Base-by-base conservation (phyloP, 2,888 invertebrate genomes). In the Lycia hirtaria region DNA sequence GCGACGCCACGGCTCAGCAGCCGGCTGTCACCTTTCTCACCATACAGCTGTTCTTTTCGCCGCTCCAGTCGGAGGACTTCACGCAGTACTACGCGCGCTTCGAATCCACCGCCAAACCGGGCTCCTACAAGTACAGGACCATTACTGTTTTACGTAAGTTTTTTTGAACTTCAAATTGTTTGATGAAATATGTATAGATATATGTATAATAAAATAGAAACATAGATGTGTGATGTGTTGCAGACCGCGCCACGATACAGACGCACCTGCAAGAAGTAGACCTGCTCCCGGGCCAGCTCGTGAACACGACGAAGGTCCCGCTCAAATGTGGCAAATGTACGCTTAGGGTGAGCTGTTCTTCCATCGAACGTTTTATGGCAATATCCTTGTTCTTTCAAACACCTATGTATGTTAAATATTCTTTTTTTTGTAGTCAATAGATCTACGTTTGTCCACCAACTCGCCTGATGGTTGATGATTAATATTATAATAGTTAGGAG, bases 281-380 rank as follows among this genome's bases (percentile, higher is more conserved):
- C 20, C 49, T 76, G 0, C 41, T 81, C 0, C 78, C 73, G 0
- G 83, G 85, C 0, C 76, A 76, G 35, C 55, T 22, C 0, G 24
- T 72, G 12, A 80, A 80, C 55, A 56, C 41, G 0, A 76, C 78
- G 0, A 6, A 19, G 0, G 56, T 84, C 0, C 58, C 72, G 0
- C 66, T 76, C 41, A 72, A 57, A 1, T 85, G 85, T 50, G 65
- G 67, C 1, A 64, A 69, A 0, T 84, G 82, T 12, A 35, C 43
- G 0, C 22, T 73, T 1, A 63, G 54, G 20, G 62, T 56, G 40
- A 22, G 19, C n/a, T 48, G 17, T 37, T 37, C 26, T 35, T 4
- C n/a, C n/a, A n/a, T n/a, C n/a, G n/a, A n/a, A n/a, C n/a, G n/a
- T n/a, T n/a, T n/a, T n/a, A n/a, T n/a, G n/a, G n/a, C n/a, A n/a